A percentile compares a stretch with the other conserved stretches of the same genome.
phyloP scores from a whole-genome alignment of 2,113 vertebrate species.

The Hystrix brachyura region DNA sequence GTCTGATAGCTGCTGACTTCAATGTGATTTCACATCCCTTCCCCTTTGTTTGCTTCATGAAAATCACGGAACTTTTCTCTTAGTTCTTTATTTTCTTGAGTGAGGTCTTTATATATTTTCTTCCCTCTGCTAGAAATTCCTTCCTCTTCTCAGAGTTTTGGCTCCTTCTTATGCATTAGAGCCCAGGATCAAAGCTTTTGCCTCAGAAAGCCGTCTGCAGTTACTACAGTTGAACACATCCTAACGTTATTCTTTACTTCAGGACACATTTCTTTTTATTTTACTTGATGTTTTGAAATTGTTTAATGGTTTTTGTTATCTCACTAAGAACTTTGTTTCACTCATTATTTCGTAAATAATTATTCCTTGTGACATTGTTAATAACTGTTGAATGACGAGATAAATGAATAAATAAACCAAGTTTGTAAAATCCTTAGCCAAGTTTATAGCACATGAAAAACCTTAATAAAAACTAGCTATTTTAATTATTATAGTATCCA shows the following conservation, averaged over 20 bases:
- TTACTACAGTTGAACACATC: not conserved
- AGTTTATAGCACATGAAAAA: not conserved
- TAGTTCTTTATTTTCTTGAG: not conserved
- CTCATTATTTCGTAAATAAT: not conserved
- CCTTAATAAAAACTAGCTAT: not conserved
- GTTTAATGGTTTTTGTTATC: not conserved
- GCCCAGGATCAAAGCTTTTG: not conserved
- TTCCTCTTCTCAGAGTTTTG: not conserved
- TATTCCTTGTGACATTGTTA: not conserved
- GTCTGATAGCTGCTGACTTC: not conserved
- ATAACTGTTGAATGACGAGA: not conserved
- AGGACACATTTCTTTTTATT: not conserved
- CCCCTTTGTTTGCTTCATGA: not conserved
- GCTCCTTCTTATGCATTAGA: not conserved
- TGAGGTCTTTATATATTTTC: not conserved
- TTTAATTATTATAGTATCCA: not conserved
- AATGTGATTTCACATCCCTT: not conserved
- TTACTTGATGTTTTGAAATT: not conserved
- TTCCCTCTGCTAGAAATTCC: not conserved
- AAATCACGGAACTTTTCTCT: not conserved
- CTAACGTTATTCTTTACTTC: not conserved
- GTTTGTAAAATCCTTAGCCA: not conserved
- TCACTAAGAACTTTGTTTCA: not conserved
- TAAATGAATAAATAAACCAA: conserved; percentile 5
- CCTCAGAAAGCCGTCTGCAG: not conserved